Base-by-base conservation (phyloP, 1,140 invertebrate species). In the Ladona fulva region DNA sequence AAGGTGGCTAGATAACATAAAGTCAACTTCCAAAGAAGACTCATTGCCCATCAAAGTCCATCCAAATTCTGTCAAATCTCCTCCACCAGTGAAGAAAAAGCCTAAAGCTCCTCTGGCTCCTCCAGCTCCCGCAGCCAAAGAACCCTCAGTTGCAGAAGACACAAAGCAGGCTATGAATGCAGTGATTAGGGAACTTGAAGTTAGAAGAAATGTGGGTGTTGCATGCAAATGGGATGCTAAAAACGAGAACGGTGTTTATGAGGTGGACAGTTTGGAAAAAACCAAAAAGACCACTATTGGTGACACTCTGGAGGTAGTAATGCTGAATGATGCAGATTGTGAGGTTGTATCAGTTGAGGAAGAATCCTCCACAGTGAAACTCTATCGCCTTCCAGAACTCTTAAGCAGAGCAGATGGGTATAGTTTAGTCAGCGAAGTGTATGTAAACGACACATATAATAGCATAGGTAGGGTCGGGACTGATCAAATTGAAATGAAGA, bases 1-100 rank as follows among this genome's bases (percentile, higher is more conserved):
- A 78, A 91, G 93, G 82, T 93, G 93, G 93, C 82, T 94, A 25
- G 92, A 93, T 82, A 90, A 93, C 82, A 90, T 94, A 19, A 80
- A 25, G 77, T 80, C 89, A 90, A 44, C 66, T 83, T 37, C 78
- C 84, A 66, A 66, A 66, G 52, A 19, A 22, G 52, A 66, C 14
- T 16, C 52, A 66, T 12, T 66, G 3, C 52, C 52, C 52, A 6
- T 19, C n/a, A 22, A 22, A 3, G 52, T 12, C n/a, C 16, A 3
- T 66, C 52, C 52, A 16, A 24, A 3, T 14, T 19, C 24, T 75
- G 74, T n/a, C 19, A 42, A 1, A 25, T 25, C 19, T 25, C 73
- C 25, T 14, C 76, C 37, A 74, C 78, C 11, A 42, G 42, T 77
- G 42, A 85, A 86, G 66, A 84, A 86, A 83, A 83, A 86, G 42